Evolutionary conservation across 2,888 invertebrate genomes (phyloP).

Genomic region (Epistrophe grossulariae): DNA sequence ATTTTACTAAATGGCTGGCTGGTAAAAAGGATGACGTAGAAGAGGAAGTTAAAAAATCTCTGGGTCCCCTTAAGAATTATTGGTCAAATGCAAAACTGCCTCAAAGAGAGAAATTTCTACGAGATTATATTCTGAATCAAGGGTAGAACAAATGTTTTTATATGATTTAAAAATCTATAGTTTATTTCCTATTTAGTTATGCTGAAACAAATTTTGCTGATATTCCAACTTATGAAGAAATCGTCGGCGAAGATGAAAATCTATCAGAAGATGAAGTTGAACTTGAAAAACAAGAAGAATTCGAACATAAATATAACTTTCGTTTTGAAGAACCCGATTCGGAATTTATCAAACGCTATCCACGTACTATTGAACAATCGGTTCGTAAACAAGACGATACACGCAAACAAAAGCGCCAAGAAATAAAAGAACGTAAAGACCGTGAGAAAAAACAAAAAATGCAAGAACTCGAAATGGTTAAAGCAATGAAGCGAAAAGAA

Average conservation of each 20-base stretch:
- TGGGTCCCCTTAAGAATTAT: slow-evolving; percentile 91
- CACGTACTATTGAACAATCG: slow-evolving; percentile 93
- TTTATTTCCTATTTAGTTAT: slow-evolving; percentile 82
- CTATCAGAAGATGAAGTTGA: slow-evolving; percentile 92
- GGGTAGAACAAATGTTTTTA: slow-evolving; percentile 83
- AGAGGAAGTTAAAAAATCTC: slow-evolving; percentile 86
- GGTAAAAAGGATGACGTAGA: slow-evolving; percentile 89
- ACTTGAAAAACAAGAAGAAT: slow-evolving; percentile 93
- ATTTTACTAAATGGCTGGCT: slow-evolving; percentile 91
- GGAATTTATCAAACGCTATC: slow-evolving; percentile 96
- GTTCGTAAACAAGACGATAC: slow-evolving; percentile 92
- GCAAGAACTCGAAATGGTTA: slow-evolving; percentile 94
- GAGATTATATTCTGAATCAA: slow-evolving; percentile 96
- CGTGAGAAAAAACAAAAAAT: slow-evolving; percentile 91
- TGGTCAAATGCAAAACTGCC: slow-evolving; percentile 94
- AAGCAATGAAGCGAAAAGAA: slow-evolving; percentile 94
- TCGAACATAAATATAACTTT: slow-evolving; percentile 98
- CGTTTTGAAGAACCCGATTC: slow-evolving; percentile 98
- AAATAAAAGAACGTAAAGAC: slow-evolving; percentile 89
- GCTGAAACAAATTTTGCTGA: slow-evolving; percentile 84
- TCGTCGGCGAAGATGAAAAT: slow-evolving; percentile 86
- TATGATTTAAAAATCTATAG: not conserved
- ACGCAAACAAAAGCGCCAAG: slow-evolving; percentile 91
- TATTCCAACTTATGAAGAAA: slow-evolving; percentile 88
- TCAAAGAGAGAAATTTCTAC: slow-evolving; percentile 93